Evolutionary conservation across 2,797 vertebrate species (phyloP), one percentile per base, ranked within the genome.

Genomic region (Psittacula echo): DNA sequence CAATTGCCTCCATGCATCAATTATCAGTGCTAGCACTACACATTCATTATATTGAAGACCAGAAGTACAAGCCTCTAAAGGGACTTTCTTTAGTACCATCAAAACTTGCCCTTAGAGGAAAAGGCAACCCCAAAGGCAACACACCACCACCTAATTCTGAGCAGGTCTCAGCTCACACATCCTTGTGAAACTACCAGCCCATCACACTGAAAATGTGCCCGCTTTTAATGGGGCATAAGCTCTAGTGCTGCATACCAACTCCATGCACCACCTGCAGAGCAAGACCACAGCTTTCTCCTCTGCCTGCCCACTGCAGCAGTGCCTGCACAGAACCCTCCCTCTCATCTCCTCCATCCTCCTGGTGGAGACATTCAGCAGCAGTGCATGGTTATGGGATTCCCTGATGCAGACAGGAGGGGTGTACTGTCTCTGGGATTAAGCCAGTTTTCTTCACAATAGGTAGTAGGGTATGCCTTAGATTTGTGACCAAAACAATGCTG

Each of bases 171-270:
- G 68, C 26, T 84, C 20, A 13, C 8, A 11, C 5, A 26, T 5
- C 18, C 41, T 68, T 34, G n/a, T 17, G 11, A 42, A 51, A 39
- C 15, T 17, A 27, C 21, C 37, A 58, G 42, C n/a, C 20, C 1
- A 0, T 6, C 11, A 4, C 3, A 14, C 32, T 44, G 27, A 64
- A 65, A 10, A 6, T 54, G 7, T 17, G 7, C 13, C 48, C 29
- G 2, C 1, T 0, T 0, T n/a, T 62, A 20, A n/a, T 5, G 7
- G 11, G 56, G 19, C 10, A 12, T 10, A 44, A 56, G n/a, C 18
- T 54, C 50, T n/a, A 23, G 5, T 54, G 26, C 37, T 10, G n/a
- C 23, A 13, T 34, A 60, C 26, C 12, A 39, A 41, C 5, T 19
- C n/a, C 11, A 5, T 1, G 2, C 2, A 29, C 39, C 34, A 18